Conservation (phyloP, 2,113 vertebrate genomes). For the Carlito syrichta region DNA sequence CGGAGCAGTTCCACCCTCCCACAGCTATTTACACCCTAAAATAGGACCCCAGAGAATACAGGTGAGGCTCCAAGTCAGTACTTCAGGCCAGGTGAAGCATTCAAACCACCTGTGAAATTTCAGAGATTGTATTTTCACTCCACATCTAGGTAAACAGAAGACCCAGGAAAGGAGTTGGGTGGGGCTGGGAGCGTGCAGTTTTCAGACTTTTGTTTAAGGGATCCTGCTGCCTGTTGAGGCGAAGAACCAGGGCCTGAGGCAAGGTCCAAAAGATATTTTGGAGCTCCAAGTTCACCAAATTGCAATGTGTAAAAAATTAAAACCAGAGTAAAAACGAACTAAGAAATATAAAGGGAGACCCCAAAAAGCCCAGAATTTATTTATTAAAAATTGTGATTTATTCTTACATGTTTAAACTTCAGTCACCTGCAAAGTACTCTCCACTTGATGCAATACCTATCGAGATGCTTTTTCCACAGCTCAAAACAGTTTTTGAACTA, state of each 20-base stretch:
- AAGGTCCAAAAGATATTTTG: no score
- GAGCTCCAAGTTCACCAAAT: not conserved
- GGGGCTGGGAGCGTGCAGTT: accelerated
- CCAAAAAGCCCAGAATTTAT: no score
- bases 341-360: no score
- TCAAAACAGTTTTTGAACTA: no score
- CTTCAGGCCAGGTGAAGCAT: not conserved
- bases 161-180: accelerated
- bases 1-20: not conserved
- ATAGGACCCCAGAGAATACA: not conserved
- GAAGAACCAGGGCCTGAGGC: not conserved
- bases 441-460: no score
- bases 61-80: no score
- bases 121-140: not conserved
- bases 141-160: not conserved
- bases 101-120: not conserved
- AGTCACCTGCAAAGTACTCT: no score
- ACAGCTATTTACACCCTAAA: not conserved
- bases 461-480: no score
- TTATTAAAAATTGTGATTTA: no score
- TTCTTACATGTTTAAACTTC: no score
- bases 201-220: not conserved
- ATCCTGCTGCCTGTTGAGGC: not conserved
- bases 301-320: not conserved
- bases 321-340: not conserved